These are phyloP conservation scores for Theodoxus fluviatilis DNA, from an alignment of 2,888 invertebrate species.

Conservation along the genomic window DNA sequence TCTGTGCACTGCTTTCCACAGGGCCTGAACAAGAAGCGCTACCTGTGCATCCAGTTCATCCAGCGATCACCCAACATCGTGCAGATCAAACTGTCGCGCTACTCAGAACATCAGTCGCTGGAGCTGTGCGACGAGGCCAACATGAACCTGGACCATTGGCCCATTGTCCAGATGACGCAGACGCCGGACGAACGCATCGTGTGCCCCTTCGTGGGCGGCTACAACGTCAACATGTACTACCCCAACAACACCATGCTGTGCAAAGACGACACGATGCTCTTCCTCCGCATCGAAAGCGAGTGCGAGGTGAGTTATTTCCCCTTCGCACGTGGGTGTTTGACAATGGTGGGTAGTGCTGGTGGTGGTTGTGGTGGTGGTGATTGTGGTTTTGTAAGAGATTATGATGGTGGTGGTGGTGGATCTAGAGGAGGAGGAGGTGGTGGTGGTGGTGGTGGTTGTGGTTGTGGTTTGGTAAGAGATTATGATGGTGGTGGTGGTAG, in stretches of 20 bases:
- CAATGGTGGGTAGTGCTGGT: no score
- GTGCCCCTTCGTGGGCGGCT: slow-evolving; percentile 39
- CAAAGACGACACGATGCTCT: slow-evolving; percentile 28
- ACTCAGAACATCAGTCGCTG: slow-evolving; percentile 24
- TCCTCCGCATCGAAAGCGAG: slow-evolving; percentile 50
- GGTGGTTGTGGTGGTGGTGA: no score
- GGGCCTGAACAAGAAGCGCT: slow-evolving; percentile 40
- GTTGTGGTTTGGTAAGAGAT: not conserved
- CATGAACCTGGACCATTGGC: slow-evolving; percentile 52
- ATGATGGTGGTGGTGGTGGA: no score
- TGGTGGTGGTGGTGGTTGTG: not conserved
- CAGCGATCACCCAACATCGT: slow-evolving; percentile 48
- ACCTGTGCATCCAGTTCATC: slow-evolving; percentile 53
- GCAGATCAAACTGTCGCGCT: slow-evolving; percentile 41
- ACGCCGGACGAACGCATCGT: slow-evolving; percentile 30
- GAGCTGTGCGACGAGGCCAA: slow-evolving; percentile 43
- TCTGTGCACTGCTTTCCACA: slow-evolving; percentile 32
- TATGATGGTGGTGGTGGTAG: not conserved
- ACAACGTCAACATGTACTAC: slow-evolving; percentile 36
- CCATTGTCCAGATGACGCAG: slow-evolving; percentile 38
- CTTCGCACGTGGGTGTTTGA: no score
- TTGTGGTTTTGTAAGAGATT: no score
- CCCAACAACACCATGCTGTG: slow-evolving; percentile 34
- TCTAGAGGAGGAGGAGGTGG: not conserved
- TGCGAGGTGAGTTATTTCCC: no score